Conservation (phyloP, 1,140 invertebrate species). For the Streblospio benedicti region DNA sequence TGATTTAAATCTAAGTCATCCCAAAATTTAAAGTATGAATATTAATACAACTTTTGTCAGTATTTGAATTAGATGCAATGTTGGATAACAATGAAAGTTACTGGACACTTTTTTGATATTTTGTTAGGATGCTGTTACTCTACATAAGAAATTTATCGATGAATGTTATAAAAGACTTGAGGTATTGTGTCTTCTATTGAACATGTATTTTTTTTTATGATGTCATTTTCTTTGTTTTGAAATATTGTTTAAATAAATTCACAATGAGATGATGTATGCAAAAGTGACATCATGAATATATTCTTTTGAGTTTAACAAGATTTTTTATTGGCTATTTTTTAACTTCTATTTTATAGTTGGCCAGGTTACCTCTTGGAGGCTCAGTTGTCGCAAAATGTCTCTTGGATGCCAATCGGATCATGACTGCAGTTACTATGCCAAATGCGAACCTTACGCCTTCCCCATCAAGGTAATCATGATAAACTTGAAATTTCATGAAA, state of each 20-base stretch:
- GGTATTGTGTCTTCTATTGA: constrained; percentile 27
- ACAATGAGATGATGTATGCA: too few relatives aligned
- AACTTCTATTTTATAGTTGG: constrained; percentile 20
- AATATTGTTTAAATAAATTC: too few relatives aligned
- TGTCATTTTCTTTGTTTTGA: not conserved
- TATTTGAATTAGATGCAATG: too few relatives aligned
- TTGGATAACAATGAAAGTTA: too few relatives aligned
- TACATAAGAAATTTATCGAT: constrained; percentile 51
- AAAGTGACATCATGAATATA: too few relatives aligned
- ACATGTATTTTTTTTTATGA: not conserved
- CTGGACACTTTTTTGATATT: not conserved
- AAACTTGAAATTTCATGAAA: constrained; percentile 1
- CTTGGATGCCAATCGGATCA: constrained; percentile 45
- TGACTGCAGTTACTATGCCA: constrained; percentile 47
- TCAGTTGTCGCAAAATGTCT: constrained; percentile 44
- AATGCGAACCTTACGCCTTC: constrained; percentile 43
- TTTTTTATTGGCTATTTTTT: not conserved
- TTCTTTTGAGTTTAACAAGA: not conserved
- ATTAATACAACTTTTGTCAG: too few relatives aligned
- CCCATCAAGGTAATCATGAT: constrained; percentile 39
- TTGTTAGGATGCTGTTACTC: constrained; percentile 41
- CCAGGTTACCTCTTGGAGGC: constrained; percentile 42
- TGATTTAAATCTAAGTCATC: too few relatives aligned
- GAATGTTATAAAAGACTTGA: constrained; percentile 51
- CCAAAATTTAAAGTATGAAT: too few relatives aligned